Conservation (phyloP, 2,888 invertebrate genomes). For the Quadriops clusia region DNA sequence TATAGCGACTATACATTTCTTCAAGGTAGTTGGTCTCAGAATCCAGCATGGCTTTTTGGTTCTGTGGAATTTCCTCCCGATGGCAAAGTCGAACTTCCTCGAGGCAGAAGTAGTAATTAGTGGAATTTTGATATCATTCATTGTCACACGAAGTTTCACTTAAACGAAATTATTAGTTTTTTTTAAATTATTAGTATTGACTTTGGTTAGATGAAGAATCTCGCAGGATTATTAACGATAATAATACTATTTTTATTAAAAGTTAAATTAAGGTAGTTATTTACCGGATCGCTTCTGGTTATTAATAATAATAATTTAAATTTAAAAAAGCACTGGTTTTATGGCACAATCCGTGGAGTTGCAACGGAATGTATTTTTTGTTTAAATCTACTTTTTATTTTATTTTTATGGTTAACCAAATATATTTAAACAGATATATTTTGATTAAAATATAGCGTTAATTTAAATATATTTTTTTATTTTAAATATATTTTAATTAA, state of each 20-base stretch:
- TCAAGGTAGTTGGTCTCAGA: slow-evolving; percentile 61
- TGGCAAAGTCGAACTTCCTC: slow-evolving; percentile 6
- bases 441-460: slow-evolving; percentile 19
- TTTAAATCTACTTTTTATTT: slow-evolving; percentile 5
- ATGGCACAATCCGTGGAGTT: slow-evolving; percentile 3
- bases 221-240: slow-evolving; percentile 6
- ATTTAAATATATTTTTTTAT: too few relatives aligned
- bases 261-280: slow-evolving; percentile 4
- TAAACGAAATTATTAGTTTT: slow-evolving; percentile 1
- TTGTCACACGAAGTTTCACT: slow-evolving; percentile 8
- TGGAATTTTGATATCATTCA: slow-evolving; percentile 12
- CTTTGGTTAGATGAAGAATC: slow-evolving; percentile 21
- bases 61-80: slow-evolving; percentile 2
- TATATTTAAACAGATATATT: slow-evolving; percentile 9
- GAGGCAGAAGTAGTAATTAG: slow-evolving; percentile 7
- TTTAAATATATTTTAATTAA: too few relatives aligned
- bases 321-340: neutral
- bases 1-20: slow-evolving; percentile 64
- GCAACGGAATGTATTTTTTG: slow-evolving; percentile 1
- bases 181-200: slow-evolving; percentile 15
- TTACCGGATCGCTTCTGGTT: too few relatives aligned
- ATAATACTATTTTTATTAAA: neutral
- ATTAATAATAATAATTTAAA: too few relatives aligned
- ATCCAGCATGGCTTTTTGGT: slow-evolving; percentile 37
- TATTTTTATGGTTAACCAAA: slow-evolving; percentile 6